phyloP scores from a whole-genome alignment of 2,888 invertebrate genomes.

The Stenichneumon culpator region DNA sequence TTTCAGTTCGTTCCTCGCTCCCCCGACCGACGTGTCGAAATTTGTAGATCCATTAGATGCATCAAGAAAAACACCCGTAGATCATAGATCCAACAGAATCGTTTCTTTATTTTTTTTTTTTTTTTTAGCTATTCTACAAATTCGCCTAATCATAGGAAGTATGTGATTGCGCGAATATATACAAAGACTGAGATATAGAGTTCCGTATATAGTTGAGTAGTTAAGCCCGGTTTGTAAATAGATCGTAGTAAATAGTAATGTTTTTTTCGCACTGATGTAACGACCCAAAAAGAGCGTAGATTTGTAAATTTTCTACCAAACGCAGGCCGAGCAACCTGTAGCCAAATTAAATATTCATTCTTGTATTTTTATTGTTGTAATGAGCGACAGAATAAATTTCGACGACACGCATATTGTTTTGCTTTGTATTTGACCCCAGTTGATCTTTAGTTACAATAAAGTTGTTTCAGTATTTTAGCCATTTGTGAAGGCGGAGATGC shows the following conservation, averaged over 20 bases:
- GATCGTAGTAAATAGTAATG: slow-evolving; percentile 15
- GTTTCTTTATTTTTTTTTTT: background rate
- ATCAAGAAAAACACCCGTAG: slow-evolving; percentile 18
- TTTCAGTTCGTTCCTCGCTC: slow-evolving; percentile 3
- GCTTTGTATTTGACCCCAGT: slow-evolving; percentile 10
- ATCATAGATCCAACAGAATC: slow-evolving; percentile 48
- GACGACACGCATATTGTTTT: slow-evolving; percentile 34
- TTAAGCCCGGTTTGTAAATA: slow-evolving; percentile 54
- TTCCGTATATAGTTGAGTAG: slow-evolving; percentile 46
- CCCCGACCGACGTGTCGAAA: slow-evolving; percentile 10
- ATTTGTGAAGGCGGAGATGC: background rate
- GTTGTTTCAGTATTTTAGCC: background rate
- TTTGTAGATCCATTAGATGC: background rate
- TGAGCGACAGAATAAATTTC: slow-evolving; percentile 54
- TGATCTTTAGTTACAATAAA: background rate
- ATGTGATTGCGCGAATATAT: slow-evolving; percentile 35
- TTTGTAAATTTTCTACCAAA: slow-evolving; percentile 22
- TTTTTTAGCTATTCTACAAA: slow-evolving; percentile 54
- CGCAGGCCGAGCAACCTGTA: slow-evolving; percentile 5
- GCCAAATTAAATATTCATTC: slow-evolving; percentile 7
- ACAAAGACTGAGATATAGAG: slow-evolving; percentile 65
- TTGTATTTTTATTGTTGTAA: slow-evolving; percentile 46
- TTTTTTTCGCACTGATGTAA: slow-evolving; percentile 17
- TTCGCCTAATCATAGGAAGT: slow-evolving; percentile 30
- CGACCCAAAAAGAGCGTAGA: background rate